phyloP scores from a whole-genome alignment of 2,797 vertebrate species.

The Oreonectes daqikongensis region DNA sequence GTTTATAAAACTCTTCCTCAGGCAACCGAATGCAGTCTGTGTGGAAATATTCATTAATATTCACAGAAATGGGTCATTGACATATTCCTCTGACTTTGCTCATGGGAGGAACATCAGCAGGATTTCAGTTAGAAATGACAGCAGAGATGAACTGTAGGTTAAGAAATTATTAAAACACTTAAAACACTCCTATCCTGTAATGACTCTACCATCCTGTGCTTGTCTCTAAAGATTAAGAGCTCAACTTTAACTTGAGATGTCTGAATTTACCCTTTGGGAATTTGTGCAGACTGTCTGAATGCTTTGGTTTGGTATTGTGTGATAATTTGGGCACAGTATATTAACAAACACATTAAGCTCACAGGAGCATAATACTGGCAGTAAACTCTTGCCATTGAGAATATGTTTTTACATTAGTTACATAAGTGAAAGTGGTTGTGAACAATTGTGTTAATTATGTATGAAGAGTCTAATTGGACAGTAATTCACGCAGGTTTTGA shows the following conservation, averaged over 20 bases:
- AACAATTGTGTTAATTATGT: not conserved
- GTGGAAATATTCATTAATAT: conserved; percentile 51
- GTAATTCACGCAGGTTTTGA: not conserved
- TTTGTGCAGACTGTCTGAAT: conserved; percentile 2
- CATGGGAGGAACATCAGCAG: conserved; percentile 53
- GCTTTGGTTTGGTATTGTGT: not conserved
- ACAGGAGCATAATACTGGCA: not conserved
- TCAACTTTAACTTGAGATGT: conserved; percentile 2
- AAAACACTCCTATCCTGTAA: not conserved
- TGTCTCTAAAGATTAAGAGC: not conserved
- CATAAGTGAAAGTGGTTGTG: not conserved
- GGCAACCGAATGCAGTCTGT: conserved; percentile 32
- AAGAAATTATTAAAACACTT: conserved; percentile 19
- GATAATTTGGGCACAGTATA: not conserved
- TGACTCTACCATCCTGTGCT: not conserved
- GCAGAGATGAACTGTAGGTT: conserved; percentile 36
- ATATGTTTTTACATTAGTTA: no score
- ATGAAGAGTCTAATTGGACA: not conserved
- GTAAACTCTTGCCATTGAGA: no score
- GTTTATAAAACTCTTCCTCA: conserved; percentile 8
- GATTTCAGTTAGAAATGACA: conserved; percentile 53
- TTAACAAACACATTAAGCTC: conserved; percentile 2
- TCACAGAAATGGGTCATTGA: conserved; percentile 31
- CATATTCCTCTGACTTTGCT: conserved; percentile 26
- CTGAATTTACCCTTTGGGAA: not conserved